Evolutionary conservation across 2,888 invertebrate genomes (phyloP).

Genomic region (Odontomyia ornata): DNA sequence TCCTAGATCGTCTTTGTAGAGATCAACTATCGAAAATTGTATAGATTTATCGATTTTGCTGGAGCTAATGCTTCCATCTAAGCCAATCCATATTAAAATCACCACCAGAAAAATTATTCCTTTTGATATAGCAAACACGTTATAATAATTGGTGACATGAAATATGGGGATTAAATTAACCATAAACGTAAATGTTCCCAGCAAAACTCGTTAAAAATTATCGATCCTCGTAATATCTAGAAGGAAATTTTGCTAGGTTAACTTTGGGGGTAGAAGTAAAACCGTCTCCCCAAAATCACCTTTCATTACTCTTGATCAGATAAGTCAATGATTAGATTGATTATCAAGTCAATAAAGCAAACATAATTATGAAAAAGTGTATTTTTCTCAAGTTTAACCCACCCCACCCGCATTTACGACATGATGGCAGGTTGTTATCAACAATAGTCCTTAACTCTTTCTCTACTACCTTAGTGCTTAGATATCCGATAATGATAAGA

Average conservation of each 20-base stretch:
- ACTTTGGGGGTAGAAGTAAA: no score
- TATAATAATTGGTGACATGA: constrained; percentile 58
- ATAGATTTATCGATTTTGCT: constrained; percentile 52
- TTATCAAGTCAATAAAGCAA: constrained; percentile 22
- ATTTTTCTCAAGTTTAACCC: constrained; percentile 25
- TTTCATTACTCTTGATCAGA: constrained; percentile 29
- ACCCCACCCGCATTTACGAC: neutral
- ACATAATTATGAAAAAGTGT: constrained; percentile 14
- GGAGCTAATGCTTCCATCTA: constrained; percentile 59
- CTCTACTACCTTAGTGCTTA: constrained; percentile 27
- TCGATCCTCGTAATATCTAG: no score
- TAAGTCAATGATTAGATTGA: constrained; percentile 40
- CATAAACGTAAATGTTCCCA: no score
- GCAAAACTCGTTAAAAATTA: no score
- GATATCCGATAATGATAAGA: constrained; percentile 23
- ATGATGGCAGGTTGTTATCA: neutral
- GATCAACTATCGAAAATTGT: constrained; percentile 59
- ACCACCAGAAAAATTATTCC: constrained; percentile 55
- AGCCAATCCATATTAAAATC: constrained; percentile 57
- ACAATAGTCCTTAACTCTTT: constrained; percentile 31
- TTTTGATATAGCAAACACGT: constrained; percentile 58
- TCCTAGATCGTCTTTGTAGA: constrained; percentile 60
- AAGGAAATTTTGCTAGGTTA: no score
- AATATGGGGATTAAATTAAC: no score
- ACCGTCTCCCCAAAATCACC: no score